These are phyloP conservation scores for Aphaenogaster ashmeadi DNA, from an alignment of 1,140 invertebrate genomes.

Conservation along the genomic window DNA sequence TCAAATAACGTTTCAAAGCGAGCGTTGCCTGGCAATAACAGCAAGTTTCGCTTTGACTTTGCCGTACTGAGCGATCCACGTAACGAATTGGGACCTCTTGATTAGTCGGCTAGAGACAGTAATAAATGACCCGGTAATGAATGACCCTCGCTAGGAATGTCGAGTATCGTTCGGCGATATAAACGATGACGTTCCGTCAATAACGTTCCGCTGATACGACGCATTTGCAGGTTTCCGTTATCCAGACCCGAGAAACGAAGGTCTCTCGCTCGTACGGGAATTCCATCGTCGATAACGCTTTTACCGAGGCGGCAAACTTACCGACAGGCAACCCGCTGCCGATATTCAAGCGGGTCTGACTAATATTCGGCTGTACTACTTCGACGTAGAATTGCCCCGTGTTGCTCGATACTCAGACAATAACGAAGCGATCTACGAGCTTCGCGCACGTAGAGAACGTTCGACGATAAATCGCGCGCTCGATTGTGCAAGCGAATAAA, in stretches of 20 bases:
- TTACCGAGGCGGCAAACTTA: slow-evolving; percentile 29
- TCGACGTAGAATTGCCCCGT: background rate
- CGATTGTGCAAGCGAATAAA: background rate
- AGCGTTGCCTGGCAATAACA: background rate
- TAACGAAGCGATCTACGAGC: slow-evolving; percentile 7
- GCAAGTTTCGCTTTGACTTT: background rate
- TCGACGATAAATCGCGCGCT: background rate
- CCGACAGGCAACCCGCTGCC: slow-evolving; percentile 2
- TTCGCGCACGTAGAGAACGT: background rate
- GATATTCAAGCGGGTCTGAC: background rate
- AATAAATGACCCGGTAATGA: slow-evolving; percentile 25
- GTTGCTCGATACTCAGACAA: background rate
- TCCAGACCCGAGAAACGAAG: background rate
- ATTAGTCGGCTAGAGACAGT: slow-evolving; percentile 15
- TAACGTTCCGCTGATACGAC: slow-evolving; percentile 16
- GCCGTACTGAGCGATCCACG: background rate
- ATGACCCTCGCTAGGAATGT: background rate
- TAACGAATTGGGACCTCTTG: slow-evolving; percentile 22
- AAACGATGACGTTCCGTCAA: slow-evolving; percentile 2
- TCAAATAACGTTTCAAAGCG: background rate
- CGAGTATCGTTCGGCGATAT: slow-evolving; percentile 42
- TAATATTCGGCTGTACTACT: background rate
- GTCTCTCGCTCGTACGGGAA: background rate
- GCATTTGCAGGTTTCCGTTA: background rate
- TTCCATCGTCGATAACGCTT: slow-evolving; percentile 39